These are phyloP conservation scores for Anneissia japonica DNA, from an alignment of 35 echinoderm and acorn worm genomes.

Conservation along the genomic window DNA sequence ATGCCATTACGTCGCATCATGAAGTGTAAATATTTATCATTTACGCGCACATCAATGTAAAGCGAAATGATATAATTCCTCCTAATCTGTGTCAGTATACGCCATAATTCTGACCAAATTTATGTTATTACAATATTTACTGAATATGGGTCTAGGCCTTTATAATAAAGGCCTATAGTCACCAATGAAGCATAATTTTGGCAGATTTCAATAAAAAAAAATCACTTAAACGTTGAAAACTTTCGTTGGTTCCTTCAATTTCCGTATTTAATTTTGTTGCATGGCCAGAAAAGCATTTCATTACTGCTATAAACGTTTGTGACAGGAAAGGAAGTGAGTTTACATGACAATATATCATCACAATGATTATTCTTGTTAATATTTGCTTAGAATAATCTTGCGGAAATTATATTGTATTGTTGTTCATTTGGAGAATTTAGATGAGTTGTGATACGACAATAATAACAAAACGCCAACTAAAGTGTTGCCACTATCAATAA, in stretches of 20 bases:
- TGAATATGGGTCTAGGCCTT: no score
- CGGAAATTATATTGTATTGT: constrained; percentile 1
- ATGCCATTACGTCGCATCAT: no score
- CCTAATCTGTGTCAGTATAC: no score
- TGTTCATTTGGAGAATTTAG: not conserved
- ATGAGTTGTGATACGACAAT: not conserved
- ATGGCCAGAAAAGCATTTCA: not conserved
- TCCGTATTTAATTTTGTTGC: not conserved
- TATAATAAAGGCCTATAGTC: not conserved
- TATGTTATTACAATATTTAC: no score
- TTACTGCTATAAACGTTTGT: not conserved
- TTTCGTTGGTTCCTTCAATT: not conserved
- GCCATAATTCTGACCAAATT: no score
- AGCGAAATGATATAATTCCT: no score
- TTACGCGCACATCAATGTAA: no score
- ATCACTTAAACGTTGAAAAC: not conserved
- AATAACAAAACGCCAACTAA: not conserved
- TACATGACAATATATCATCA: not conserved
- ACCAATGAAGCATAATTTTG: not conserved
- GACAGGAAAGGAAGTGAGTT: not conserved
- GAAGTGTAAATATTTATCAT: no score
- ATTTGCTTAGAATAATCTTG: not conserved
- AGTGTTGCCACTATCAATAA: no score
- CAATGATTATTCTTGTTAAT: not conserved
- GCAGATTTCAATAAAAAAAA: not conserved